Base-by-base conservation (phyloP, 2,888 invertebrate species). In the Leuctra nigra region DNA sequence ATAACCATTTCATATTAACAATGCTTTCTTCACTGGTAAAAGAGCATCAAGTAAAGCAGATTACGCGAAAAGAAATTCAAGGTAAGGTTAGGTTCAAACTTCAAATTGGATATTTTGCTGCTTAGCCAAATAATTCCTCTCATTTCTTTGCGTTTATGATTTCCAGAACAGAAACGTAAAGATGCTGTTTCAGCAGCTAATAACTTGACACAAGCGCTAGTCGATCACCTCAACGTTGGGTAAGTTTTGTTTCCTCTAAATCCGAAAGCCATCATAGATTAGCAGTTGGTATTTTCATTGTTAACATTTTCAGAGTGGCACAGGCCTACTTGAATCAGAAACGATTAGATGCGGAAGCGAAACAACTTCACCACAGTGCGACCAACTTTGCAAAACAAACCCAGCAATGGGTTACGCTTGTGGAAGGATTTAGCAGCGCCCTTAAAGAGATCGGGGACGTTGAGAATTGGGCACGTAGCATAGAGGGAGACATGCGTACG, bases 251-350 rank as follows among this genome's bases (percentile, higher is more conserved):
- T 58, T 53, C 39, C 36, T 14, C 1, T 36, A 36, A 41, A 18
- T 18, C 11, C 22, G 1, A 2, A 41, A 41, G 11, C 16, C 22
- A 41, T 41, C 18, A n/a, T 41, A 16, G 6, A 41, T 18, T 9
- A 4, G 14, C 14, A 41, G 41, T n/a, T n/a, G n/a, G n/a, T n/a
- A n/a, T n/a, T n/a, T n/a, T n/a, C n/a, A n/a, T n/a, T n/a, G n/a
- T n/a, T n/a, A n/a, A n/a, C n/a, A n/a, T n/a, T n/a, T 76, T 62
- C 73, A 93, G 96, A 11, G 97, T 98, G 2, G 95, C 98, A 0
- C 96, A 97, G 75, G 98, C 99, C 0, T 99, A 99, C 72, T 77
- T 97, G 41, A 99, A 99, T 72, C 98, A 99, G 72, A 97, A 97
- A 72, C 87, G 96, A 67, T 76, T 99, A 55, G 98, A 99, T 73